phyloP scores from a whole-genome alignment of 2,113 vertebrate genomes.

The Cettia cetti region DNA sequence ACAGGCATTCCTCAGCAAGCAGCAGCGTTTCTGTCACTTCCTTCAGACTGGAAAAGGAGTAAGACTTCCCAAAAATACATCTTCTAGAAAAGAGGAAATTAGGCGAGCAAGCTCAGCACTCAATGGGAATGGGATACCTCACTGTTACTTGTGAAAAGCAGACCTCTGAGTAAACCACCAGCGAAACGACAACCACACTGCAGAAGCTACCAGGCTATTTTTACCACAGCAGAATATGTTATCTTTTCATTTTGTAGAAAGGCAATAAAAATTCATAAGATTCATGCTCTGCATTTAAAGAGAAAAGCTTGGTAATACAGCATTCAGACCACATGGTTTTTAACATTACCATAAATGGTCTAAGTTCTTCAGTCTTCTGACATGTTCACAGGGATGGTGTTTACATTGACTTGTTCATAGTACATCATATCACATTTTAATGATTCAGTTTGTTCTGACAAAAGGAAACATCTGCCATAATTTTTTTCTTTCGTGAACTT shows the following conservation, averaged over 20 bases:
- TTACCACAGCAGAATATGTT: conserved; percentile 33
- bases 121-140: conserved; percentile 4
- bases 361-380: conserved; percentile 16
- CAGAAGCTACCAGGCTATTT: conserved; percentile 46
- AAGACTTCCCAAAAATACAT: conserved; percentile 47
- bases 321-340: conserved; percentile 29
- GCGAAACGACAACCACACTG: not conserved
- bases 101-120: not conserved
- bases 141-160: not conserved
- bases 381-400: conserved; percentile 35
- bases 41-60: conserved; percentile 35
- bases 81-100: not conserved
- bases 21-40: not conserved
- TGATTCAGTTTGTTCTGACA: conserved; percentile 36
- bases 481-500: conserved; percentile 61
- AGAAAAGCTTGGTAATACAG: conserved; percentile 21
- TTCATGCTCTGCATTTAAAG: conserved; percentile 28
- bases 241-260: conserved; percentile 48
- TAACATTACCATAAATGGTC: conserved; percentile 33
- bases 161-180: conserved; percentile 27
- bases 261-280: conserved; percentile 60
- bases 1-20: not conserved
- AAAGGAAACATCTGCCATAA: conserved; percentile 48
- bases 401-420: conserved; percentile 33
- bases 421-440: conserved; percentile 45